Evolutionary conservation across 2,797 vertebrate genomes (phyloP).

Genomic region (Micrastur ruficollis): DNA sequence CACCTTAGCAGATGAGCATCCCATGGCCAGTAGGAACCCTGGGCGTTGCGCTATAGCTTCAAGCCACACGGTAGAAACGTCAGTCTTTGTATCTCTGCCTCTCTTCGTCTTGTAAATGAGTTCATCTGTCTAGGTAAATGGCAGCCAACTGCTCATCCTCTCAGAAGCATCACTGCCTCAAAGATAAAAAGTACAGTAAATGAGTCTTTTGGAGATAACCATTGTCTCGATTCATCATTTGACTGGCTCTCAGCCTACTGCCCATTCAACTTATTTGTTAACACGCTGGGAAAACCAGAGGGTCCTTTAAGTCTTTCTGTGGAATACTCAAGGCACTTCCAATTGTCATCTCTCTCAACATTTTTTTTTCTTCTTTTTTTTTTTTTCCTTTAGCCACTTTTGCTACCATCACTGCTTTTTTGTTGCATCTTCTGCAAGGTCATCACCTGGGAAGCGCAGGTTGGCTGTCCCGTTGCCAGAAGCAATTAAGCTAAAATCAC

Average conservation of each 20-base stretch:
- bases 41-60: background rate
- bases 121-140: background rate
- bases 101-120: background rate
- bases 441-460: background rate
- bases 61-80: background rate
- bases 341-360: background rate
- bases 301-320: background rate
- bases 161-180: background rate
- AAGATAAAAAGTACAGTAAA: background rate
- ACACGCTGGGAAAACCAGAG: background rate
- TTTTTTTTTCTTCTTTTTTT: background rate
- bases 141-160: background rate
- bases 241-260: background rate
- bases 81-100: background rate
- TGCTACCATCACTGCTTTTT: background rate
- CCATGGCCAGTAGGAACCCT: background rate
- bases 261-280: background rate
- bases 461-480: background rate
- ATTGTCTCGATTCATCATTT: background rate
- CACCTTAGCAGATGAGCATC: background rate
- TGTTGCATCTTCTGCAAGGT: background rate
- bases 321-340: background rate
- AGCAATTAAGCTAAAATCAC: background rate
- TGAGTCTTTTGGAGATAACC: background rate
- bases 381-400: background rate